Conservation (phyloP, 2,888 invertebrate genomes). For the Drosophila sordidapex region DNA sequence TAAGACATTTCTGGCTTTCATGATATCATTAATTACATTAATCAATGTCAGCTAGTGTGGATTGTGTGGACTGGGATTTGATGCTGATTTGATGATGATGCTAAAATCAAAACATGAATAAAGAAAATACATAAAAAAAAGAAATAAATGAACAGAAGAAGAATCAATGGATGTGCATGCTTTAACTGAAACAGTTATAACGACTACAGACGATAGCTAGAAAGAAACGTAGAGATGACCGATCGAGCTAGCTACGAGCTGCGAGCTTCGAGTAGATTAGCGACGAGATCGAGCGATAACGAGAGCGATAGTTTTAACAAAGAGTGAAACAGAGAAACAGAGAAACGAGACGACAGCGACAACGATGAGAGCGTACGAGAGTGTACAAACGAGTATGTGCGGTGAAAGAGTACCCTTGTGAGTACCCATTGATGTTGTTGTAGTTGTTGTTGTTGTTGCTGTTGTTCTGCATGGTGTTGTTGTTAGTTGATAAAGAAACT, state of each 20-base stretch:
- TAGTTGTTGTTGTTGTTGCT: constrained; percentile 28
- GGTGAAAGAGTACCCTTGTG: constrained; percentile 34
- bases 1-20: constrained; percentile 35
- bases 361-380: constrained; percentile 39
- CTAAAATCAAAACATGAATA: background rate
- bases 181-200: constrained; percentile 27
- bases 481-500: constrained; percentile 18
- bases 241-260: constrained; percentile 28
- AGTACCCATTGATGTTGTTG: constrained; percentile 36
- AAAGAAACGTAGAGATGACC: constrained; percentile 56
- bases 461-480: constrained; percentile 29
- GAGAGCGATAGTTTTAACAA: constrained; percentile 45
- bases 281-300: constrained; percentile 42
- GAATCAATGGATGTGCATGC: constrained; percentile 57
- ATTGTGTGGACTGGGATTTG: constrained; percentile 9
- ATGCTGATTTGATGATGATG: constrained; percentile 29
- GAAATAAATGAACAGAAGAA: background rate
- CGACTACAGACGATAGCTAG: constrained; percentile 61
- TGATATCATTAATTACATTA: constrained; percentile 36
- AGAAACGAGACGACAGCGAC: constrained; percentile 52
- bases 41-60: constrained; percentile 33
- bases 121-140: background rate
- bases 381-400: constrained; percentile 6
- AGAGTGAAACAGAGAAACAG: constrained; percentile 31
- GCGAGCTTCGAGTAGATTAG: constrained; percentile 31